A percentile compares a stretch with the other conserved stretches of the same genome.
Conservation (phyloP, 35 echinoderm and acorn worm genomes). For the Stichopus chloronotus region DNA sequence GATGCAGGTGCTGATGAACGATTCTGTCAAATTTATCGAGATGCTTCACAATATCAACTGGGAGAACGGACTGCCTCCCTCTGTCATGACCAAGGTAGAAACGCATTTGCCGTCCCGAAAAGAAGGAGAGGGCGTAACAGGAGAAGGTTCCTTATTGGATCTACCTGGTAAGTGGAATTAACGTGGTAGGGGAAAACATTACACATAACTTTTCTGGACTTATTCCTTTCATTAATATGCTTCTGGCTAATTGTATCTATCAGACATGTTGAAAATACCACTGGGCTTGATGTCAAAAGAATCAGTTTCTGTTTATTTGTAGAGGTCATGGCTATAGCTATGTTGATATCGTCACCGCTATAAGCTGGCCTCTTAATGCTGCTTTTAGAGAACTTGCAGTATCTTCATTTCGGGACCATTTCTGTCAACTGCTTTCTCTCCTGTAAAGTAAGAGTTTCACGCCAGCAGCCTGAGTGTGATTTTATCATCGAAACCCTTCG, state of each 20-base stretch:
- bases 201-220: neutral
- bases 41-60: slow-evolving; percentile 80
- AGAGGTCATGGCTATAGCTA: too few relatives aligned
- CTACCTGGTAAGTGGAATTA: slow-evolving; percentile 67
- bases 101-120: slow-evolving; percentile 77
- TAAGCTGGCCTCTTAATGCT: too few relatives aligned
- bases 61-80: slow-evolving; percentile 85
- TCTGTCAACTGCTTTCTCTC: too few relatives aligned
- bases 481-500: too few relatives aligned
- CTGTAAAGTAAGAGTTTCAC: too few relatives aligned
- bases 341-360: too few relatives aligned
- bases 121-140: slow-evolving; percentile 88
- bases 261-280: too few relatives aligned
- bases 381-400: too few relatives aligned
- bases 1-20: slow-evolving; percentile 84
- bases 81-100: slow-evolving; percentile 71
- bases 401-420: too few relatives aligned
- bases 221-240: neutral
- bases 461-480: too few relatives aligned
- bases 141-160: slow-evolving; percentile 90
- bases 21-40: slow-evolving; percentile 95
- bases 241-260: neutral
- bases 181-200: neutral
- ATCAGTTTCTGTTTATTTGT: too few relatives aligned
- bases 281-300: too few relatives aligned